These are phyloP conservation scores for Piprites chloris DNA, from an alignment of 2,113 vertebrate genomes.

Conservation along the genomic window DNA sequence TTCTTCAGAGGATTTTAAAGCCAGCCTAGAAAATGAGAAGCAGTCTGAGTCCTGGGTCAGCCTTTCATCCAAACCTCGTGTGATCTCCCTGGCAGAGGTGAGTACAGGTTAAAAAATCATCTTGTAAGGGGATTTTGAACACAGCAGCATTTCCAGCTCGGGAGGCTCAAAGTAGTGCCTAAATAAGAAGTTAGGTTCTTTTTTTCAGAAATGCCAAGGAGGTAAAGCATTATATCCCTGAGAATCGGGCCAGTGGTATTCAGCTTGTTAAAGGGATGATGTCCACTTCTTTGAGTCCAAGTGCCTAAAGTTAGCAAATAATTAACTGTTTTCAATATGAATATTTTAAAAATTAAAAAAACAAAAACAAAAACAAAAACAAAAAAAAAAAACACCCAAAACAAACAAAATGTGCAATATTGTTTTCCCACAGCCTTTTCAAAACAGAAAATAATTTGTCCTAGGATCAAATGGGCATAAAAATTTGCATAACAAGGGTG, in stretches of 20 bases:
- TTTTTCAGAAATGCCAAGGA: background rate
- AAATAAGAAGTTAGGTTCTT: background rate
- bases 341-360: background rate
- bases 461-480: background rate
- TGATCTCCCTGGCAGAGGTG: background rate
- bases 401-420: background rate
- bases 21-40: constrained; percentile 19
- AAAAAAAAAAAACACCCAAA: too few relatives aligned
- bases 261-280: background rate
- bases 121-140: background rate
- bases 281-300: background rate
- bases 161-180: background rate
- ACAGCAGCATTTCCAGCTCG: background rate
- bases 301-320: background rate
- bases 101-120: background rate
- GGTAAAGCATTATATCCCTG: background rate
- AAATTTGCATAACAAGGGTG: background rate
- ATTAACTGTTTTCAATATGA: background rate
- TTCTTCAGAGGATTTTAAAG: constrained; percentile 9
- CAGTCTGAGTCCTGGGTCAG: background rate
- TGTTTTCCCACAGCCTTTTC: background rate
- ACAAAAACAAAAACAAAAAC: too few relatives aligned
- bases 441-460: background rate
- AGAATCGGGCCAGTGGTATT: background rate
- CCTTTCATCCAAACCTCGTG: background rate